phyloP scores from a whole-genome alignment of 2,113 vertebrate species.

The Sminthopsis crassicaudata region DNA sequence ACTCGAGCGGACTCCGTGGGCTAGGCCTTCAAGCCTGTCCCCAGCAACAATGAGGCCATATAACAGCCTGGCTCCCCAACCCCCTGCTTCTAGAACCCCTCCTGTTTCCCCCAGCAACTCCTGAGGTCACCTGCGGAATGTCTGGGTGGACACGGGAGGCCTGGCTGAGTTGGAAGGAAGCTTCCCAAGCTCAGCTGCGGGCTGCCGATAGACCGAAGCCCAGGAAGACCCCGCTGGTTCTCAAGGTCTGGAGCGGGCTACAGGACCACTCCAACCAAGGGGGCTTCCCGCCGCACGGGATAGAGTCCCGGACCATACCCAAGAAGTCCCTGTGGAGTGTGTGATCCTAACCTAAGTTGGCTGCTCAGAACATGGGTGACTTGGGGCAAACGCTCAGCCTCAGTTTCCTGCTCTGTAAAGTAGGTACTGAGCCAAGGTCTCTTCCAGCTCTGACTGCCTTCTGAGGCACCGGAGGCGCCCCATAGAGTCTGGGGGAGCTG shows the following conservation, averaged over 20 bases:
- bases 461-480: no score
- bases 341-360: background rate
- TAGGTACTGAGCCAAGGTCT: no score
- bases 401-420: background rate
- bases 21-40: constrained; percentile 18
- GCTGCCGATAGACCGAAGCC: background rate
- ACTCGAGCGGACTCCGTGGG: background rate
- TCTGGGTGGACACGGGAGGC: background rate
- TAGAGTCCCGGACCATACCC: background rate
- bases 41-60: background rate
- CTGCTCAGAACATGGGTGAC: background rate
- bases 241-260: background rate
- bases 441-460: background rate
- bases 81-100: constrained; percentile 70
- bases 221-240: background rate
- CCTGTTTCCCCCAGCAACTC: constrained; percentile 66
- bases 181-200: background rate
- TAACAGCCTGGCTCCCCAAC: background rate
- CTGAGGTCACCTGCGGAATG: constrained; percentile 56
- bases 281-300: background rate
- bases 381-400: background rate
- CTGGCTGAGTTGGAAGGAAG: background rate
- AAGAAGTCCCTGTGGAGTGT: background rate
- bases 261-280: background rate
- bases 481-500: background rate